These are phyloP conservation scores for Tanytarsus gracilentus DNA, from an alignment of 2,888 invertebrate genomes.

Conservation along the genomic window DNA sequence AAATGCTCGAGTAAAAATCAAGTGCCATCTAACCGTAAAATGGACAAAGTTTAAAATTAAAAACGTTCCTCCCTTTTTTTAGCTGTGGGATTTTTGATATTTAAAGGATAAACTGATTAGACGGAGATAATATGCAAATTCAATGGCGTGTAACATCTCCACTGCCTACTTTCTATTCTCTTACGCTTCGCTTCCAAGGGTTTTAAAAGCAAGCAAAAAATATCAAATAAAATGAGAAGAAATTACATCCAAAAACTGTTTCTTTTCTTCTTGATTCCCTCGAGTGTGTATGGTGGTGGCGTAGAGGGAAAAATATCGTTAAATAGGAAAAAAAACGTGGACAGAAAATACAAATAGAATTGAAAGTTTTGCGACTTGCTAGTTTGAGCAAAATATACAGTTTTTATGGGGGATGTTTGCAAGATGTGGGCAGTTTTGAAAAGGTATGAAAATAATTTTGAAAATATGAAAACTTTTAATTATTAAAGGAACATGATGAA, in stretches of 20 bases:
- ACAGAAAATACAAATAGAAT: slow-evolving; percentile 27
- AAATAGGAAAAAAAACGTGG: slow-evolving; percentile 26
- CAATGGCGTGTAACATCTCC: slow-evolving; percentile 26
- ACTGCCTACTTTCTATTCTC: slow-evolving; percentile 24
- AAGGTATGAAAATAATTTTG: not conserved
- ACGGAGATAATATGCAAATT: slow-evolving; percentile 29
- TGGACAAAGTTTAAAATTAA: not conserved
- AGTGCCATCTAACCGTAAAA: too few species aligned
- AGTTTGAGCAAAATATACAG: too few species aligned
- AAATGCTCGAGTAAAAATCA: too few species aligned
- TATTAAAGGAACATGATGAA: too few species aligned
- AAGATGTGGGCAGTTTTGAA: too few species aligned
- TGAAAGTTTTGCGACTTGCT: slow-evolving; percentile 16
- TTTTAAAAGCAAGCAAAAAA: not conserved
- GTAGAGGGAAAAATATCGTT: slow-evolving; percentile 17
- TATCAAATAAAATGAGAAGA: not conserved
- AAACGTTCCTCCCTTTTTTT: slow-evolving; percentile 24
- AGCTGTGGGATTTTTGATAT: slow-evolving; percentile 11
- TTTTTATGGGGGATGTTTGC: too few species aligned
- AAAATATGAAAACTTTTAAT: too few species aligned
- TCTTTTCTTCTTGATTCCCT: too few species aligned
- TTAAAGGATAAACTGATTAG: slow-evolving; percentile 28
- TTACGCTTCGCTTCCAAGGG: slow-evolving; percentile 21
- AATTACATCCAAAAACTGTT: too few species aligned
- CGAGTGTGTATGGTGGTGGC: not conserved